Conservation (phyloP, 2,888 invertebrate species). For the Parnassius orleans region DNA sequence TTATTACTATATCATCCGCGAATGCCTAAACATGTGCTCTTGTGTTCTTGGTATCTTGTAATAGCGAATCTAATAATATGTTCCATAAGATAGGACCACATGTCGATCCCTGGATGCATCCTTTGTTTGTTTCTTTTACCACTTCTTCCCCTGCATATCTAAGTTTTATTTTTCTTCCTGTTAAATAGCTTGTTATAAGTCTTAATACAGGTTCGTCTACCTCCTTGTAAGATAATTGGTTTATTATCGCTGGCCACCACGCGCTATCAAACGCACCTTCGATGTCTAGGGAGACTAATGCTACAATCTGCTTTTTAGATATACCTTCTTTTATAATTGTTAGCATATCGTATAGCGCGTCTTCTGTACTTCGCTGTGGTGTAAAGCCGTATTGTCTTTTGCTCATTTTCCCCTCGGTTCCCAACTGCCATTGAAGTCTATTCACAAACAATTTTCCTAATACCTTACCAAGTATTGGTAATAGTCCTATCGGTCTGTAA, state of each 20-base stretch:
- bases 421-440: no score
- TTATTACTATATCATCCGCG: constrained; percentile 32
- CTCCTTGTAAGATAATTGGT: no score
- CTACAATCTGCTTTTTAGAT: no score
- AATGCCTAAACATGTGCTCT: constrained; percentile 30
- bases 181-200: neutral
- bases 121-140: neutral
- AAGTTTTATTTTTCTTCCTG: neutral
- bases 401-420: no score
- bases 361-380: neutral
- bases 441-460: no score
- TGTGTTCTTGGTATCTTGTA: neutral
- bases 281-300: no score
- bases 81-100: constrained; percentile 12
- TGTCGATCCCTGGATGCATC: constrained; percentile 1
- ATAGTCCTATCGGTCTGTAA: no score
- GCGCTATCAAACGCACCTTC: no score
- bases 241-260: no score
- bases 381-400: neutral
- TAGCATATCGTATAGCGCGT: neutral
- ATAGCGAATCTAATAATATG: neutral
- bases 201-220: neutral
- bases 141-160: neutral
- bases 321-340: neutral
- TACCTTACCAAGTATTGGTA: no score